Conservation (phyloP, 2,888 invertebrate species). For the Dasysyrphus tricinctus region DNA sequence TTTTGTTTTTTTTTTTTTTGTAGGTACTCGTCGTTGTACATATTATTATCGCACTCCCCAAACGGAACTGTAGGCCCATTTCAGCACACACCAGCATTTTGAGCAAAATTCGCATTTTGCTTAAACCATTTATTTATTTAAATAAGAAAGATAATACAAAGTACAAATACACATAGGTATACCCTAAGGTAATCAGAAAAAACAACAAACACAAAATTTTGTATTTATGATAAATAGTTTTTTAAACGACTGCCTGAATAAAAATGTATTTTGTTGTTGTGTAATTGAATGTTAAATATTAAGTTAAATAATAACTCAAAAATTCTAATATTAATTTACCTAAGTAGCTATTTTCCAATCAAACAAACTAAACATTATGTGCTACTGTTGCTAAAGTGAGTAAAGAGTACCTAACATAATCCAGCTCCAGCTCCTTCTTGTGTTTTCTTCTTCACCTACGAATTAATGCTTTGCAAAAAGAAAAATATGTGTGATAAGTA, state of each 20-base stretch:
- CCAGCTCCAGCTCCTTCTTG: not conserved
- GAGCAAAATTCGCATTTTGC: not conserved
- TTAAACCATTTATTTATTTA: not conserved
- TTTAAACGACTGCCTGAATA: not conserved
- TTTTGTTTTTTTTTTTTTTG: not conserved
- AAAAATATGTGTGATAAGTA: not conserved
- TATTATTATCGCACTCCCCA: not conserved
- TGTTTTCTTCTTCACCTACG: not conserved
- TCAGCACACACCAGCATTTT: conserved; percentile 5
- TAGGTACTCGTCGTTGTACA: conserved; percentile 3
- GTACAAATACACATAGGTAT: not conserved
- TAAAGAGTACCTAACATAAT: not conserved
- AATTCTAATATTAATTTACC: not conserved
- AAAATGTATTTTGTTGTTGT: not conserved
- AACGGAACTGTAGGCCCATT: conserved; percentile 7
- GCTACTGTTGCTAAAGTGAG: conserved; percentile 11
- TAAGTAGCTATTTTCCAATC: not conserved
- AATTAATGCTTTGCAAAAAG: not conserved
- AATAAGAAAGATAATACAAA: not conserved
- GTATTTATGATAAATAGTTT: conserved; percentile 3
- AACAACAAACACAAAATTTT: conserved; percentile 6
- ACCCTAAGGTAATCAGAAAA: not conserved
- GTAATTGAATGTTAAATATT: conserved; percentile 5
- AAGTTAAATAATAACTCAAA: not conserved
- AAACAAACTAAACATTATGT: not conserved